phyloP scores from a whole-genome alignment of 1,140 invertebrate genomes.

The Anastatus disparis region DNA sequence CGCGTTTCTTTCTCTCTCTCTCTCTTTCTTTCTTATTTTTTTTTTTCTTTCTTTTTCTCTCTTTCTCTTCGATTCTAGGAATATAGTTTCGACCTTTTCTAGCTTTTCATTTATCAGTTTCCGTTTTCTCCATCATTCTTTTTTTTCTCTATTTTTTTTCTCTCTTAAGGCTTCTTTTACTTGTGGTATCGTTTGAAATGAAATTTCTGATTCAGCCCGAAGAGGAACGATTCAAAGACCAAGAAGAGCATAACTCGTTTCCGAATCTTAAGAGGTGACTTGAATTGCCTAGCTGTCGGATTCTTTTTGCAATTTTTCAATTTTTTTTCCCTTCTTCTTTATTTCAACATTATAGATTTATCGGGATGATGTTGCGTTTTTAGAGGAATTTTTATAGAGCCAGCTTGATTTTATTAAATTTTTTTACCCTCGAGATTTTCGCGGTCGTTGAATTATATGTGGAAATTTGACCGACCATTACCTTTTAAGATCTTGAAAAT shows the following conservation, averaged over 20 bases:
- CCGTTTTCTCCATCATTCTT: background rate
- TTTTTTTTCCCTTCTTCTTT: too few species aligned
- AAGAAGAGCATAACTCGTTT: background rate
- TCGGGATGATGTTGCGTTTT: too few species aligned
- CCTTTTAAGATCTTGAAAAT: too few species aligned
- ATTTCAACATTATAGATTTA: too few species aligned
- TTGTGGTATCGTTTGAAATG: background rate
- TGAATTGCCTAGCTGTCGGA: too few species aligned
- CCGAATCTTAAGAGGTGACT: background rate
- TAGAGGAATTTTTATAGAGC: too few species aligned
- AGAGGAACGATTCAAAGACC: background rate
- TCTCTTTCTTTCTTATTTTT: too few species aligned
- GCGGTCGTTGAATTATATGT: too few species aligned
- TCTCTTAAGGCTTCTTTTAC: background rate
- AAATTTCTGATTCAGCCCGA: conserved; percentile 28
- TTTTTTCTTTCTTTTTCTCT: too few species aligned
- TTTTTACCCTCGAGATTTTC: too few species aligned
- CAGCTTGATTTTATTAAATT: too few species aligned
- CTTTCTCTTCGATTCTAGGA: background rate
- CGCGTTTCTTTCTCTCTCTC: conserved; percentile 4
- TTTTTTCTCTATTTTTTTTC: background rate
- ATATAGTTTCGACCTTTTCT: conserved; percentile 17
- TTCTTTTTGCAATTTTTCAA: background rate
- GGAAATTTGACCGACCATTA: too few species aligned
- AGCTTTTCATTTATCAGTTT: conserved; percentile 34